Conservation (phyloP, 2,113 vertebrate genomes). For the Cercocebus atys region DNA sequence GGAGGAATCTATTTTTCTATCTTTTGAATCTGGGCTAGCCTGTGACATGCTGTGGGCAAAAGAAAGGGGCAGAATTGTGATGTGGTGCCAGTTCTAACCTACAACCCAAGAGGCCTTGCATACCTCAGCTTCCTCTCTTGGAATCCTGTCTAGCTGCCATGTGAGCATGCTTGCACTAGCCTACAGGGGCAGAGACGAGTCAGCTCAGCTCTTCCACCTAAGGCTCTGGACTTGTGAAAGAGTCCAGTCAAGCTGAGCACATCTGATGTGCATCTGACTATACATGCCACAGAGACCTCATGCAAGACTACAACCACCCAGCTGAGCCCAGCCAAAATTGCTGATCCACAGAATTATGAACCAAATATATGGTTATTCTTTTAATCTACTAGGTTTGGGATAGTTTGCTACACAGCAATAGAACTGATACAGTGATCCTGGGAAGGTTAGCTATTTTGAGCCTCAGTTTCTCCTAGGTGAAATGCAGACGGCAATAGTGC, state of each 20-base stretch:
- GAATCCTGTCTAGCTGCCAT: background rate
- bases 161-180: background rate
- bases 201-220: background rate
- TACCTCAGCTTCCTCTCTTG: background rate
- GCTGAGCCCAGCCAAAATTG: background rate
- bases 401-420: background rate
- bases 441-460: background rate
- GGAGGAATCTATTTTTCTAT: background rate
- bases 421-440: background rate
- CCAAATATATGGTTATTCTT: background rate
- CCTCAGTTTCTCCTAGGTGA: background rate
- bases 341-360: background rate
- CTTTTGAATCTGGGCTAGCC: background rate
- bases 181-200: background rate
- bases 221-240: background rate
- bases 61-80: background rate
- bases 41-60: background rate
- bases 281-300: background rate
- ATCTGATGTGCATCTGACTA: background rate
- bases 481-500: background rate
- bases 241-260: background rate
- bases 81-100: background rate
- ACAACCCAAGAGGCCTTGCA: background rate
- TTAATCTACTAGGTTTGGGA: background rate
- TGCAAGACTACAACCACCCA: background rate